Conservation (phyloP, 2,113 vertebrate genomes). For the Petromus typicus region DNA sequence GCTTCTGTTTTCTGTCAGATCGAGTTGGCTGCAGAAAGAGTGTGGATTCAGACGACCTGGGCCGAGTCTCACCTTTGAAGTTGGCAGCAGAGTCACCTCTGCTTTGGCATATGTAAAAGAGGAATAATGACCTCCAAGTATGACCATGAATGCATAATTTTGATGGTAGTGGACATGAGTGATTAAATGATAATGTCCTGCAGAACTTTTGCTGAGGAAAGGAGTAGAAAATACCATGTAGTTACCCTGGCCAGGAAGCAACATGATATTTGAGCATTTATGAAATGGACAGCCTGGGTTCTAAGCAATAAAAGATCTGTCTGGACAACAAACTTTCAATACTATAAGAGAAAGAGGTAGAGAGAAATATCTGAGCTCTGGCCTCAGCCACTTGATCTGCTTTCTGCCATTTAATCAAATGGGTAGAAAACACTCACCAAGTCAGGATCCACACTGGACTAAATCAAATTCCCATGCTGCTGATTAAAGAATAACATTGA, state of each 20-base stretch:
- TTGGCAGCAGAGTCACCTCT: background rate
- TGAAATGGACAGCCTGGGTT: background rate
- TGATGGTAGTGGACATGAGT: rapidly evolving
- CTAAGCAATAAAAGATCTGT: background rate
- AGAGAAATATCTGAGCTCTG: background rate
- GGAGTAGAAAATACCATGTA: background rate
- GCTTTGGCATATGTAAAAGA: background rate
- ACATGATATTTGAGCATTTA: background rate
- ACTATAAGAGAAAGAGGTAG: background rate
- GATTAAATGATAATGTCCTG: background rate
- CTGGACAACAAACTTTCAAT: background rate
- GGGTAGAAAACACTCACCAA: background rate
- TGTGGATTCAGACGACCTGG: background rate
- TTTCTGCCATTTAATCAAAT: background rate
- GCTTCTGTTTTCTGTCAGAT: background rate
- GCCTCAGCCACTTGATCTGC: background rate
- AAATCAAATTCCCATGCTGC: background rate
- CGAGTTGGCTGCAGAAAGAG: background rate
- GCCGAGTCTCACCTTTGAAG: background rate
- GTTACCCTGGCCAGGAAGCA: background rate
- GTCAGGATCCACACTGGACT: background rate
- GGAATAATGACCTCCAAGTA: background rate
- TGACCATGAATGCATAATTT: background rate
- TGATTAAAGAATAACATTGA: background rate
- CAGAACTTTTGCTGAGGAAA: background rate